These are phyloP conservation scores for Coluber constrictor DNA, from an alignment of 2,797 vertebrate species.

Conservation along the genomic window DNA sequence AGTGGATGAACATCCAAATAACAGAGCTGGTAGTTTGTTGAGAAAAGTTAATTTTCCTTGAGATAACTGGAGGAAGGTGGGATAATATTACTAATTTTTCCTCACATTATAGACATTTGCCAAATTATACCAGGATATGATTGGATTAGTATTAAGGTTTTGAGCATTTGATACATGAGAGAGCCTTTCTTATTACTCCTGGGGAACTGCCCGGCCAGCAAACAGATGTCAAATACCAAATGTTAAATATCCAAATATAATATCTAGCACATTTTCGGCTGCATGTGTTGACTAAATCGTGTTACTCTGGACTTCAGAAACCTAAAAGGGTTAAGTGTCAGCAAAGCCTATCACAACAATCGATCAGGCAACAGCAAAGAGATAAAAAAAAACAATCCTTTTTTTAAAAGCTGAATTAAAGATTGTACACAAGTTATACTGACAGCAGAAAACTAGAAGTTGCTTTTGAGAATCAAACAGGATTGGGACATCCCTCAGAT, in stretches of 20 bases:
- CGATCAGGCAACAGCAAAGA: neutral
- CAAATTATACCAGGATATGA: slow-evolving; percentile 3
- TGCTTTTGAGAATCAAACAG: neutral
- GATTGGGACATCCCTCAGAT: neutral
- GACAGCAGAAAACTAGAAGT: neutral
- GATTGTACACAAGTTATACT: neutral
- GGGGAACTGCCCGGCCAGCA: neutral
- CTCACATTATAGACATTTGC: slow-evolving; percentile 19
- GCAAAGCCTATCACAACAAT: neutral
- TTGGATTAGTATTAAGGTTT: slow-evolving; percentile 30
- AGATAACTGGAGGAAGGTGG: neutral
- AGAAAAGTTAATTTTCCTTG: slow-evolving; percentile 21
- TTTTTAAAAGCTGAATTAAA: no score
- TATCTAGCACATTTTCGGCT: neutral
- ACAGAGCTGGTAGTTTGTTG: neutral
- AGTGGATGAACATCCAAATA: neutral
- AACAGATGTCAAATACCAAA: neutral
- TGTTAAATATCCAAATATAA: neutral
- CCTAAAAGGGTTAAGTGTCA: neutral
- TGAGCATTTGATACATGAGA: slow-evolving; percentile 19
- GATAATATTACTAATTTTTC: slow-evolving; percentile 9
- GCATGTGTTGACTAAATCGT: neutral
- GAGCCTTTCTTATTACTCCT: slow-evolving; percentile 1
- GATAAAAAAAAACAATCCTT: no score
- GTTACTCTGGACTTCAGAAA: neutral